Base-by-base conservation (phyloP, 2,888 invertebrate species). In the Adelognathus sp. region DNA sequence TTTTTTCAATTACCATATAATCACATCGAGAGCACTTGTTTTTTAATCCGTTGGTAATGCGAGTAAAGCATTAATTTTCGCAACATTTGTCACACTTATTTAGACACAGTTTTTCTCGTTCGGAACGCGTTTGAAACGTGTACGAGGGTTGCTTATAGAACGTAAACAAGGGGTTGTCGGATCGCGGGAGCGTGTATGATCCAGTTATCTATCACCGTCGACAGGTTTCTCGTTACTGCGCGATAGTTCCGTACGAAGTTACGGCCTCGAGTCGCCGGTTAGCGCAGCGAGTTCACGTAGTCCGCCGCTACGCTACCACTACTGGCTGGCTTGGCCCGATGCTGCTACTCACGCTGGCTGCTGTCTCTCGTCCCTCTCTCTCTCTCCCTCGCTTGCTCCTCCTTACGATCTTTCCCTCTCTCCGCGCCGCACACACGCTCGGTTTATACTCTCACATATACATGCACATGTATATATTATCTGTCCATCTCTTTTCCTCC, bases 291-390 rank as follows among this genome's bases (percentile, higher is more conserved):
- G 60, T 21, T 75, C 69, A 61, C 60, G 69, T 69, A 67, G 61
- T 75, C 61, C 69, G 76, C 61, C 27, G 41, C 63, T 56, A 75
- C 69, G 73, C 77, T 56, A 75, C 71, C 63, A 72, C 75, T 46
- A 75, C 79, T 46, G 46, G 46, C 24, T 36, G 36, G 46, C 16
- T 24, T 18, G 36, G 36, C 46, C 24, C 46, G 46, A 46, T 9
- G 36, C 74, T 60, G 64, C 70, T 71, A n/a, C n/a, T n/a, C n/a
- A n/a, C 79, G 74, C 56, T 60, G 69, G 14, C 73, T 54, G 79
- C 74, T 54, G 72, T 16, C 39, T 39, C 54, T 41, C 54, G 66
- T 67, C 54, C 54, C 54, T 33, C 27, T 24, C 36, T 33, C 66
- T 33, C 21, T 18, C 31, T n/a, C n/a, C n/a, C n/a, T n/a, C n/a